Evolutionary conservation across 2,888 invertebrate genomes (phyloP), one percentile per base, ranked within the genome.

Genomic region (Phymatocera aterrima): DNA sequence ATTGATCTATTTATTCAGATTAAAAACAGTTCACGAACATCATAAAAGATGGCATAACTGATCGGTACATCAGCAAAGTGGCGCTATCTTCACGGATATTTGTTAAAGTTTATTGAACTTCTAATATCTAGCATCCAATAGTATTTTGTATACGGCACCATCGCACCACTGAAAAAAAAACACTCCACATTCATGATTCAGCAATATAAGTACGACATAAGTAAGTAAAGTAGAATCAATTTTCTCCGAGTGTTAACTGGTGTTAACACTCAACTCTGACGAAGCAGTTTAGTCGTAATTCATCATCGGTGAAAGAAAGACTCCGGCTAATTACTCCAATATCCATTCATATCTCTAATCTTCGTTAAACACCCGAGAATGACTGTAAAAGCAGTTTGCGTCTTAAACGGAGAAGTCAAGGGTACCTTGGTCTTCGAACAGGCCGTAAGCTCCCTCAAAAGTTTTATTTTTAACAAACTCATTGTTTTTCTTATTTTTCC

Each of bases 341-440:
- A 5, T 28, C 4, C 15, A 18, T 15, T n/a, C 57, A 43, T 10
- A 15, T 18, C 31, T 48, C 21, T n/a, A 8, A 34, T 34, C 51
- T 28, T 0, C n/a, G 21, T 1, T n/a, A 10, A 54, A 31, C 18
- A 57, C 40, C 40, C 28, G 0, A 88, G 83, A 82, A 92, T 92
- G 92, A 86, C 90, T 78, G 84, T 91, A 28, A 96, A 95, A 93
- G 97, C 97, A 79, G 97, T 97, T 80, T 97, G 97, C 90, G 97
- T 97, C 84, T 92, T 98, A 82, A 95, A 94, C 82, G 97, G 97
- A 31, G 97, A 97, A 90, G 96, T 96, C 48, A 94, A 93, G 85
- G 98, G 98, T 82, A 96, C 96, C 8, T 92, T 98, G 79, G 94
- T 91, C 91, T 97, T 98, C 88, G 94, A 94, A 79, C 97, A 97